These are phyloP conservation scores for Spodoptera littoralis DNA, from an alignment of 2,888 invertebrate species.

Conservation along the genomic window DNA sequence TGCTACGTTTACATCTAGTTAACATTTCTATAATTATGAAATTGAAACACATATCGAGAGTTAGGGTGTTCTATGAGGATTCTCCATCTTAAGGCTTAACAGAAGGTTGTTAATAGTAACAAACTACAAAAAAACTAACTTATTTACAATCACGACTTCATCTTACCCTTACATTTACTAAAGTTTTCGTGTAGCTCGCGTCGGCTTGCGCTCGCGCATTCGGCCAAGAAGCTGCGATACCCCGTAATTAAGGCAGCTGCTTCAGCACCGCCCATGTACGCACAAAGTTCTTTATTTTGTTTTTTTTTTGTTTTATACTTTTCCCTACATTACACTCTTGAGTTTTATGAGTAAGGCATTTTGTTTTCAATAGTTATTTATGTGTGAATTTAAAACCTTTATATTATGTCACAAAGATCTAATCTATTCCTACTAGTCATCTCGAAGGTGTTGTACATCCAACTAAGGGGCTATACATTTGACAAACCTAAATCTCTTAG, in stretches of 20 bases:
- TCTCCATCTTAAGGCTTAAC: too few relatives aligned
- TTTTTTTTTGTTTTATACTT: slow-evolving; percentile 64
- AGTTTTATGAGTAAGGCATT: slow-evolving; percentile 45
- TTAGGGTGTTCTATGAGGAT: too few relatives aligned
- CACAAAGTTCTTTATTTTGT: slow-evolving; percentile 57
- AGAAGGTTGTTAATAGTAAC: too few relatives aligned
- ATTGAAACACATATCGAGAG: too few relatives aligned
- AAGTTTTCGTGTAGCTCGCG: slow-evolving; percentile 45
- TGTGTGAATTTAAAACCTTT: background rate
- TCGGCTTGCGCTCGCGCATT: slow-evolving; percentile 34
- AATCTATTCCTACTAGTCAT: too few relatives aligned
- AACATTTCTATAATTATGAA: too few relatives aligned
- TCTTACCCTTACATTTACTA: slow-evolving; percentile 20
- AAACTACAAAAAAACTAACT: too few relatives aligned
- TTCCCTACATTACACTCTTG: slow-evolving; percentile 55
- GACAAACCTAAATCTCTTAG: too few relatives aligned
- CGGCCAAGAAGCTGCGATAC: slow-evolving; percentile 62
- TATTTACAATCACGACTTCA: slow-evolving; percentile 25
- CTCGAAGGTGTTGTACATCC: too few relatives aligned
- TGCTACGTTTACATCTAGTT: too few relatives aligned
- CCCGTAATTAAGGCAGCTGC: slow-evolving; percentile 81
- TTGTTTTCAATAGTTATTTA: slow-evolving; percentile 38
- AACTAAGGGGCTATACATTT: too few relatives aligned
- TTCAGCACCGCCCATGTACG: slow-evolving; percentile 77
- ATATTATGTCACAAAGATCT: too few relatives aligned